Percentiles rank a stretch among this genome's conserved stretches.
phyloP scores from a whole-genome alignment of 2,797 vertebrate species.

The Lepus oiostolus region DNA sequence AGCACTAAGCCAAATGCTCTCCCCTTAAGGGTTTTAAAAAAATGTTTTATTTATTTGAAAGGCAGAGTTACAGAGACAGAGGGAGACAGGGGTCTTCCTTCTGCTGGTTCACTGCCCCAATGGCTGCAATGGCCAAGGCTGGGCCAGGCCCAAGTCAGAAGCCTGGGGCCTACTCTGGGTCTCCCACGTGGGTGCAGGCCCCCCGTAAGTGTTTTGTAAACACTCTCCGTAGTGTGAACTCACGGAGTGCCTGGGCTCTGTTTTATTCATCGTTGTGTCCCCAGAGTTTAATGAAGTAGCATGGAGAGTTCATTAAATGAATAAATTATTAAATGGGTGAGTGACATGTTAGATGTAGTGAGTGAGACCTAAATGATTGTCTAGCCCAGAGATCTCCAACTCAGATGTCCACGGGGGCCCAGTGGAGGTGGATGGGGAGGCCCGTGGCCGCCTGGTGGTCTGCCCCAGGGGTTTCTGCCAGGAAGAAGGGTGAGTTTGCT shows the following conservation, averaged over 20 bases:
- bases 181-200: too few species aligned
- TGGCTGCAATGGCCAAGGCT: too few species aligned
- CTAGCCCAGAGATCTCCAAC: constrained; percentile 15
- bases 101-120: too few species aligned
- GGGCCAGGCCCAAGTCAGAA: too few species aligned
- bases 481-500: neutral
- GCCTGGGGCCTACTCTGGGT: too few species aligned
- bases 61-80: too few species aligned
- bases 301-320: constrained; percentile 18
- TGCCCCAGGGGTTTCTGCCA: neutral
- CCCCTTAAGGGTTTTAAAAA: too few species aligned
- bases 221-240: neutral
- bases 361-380: neutral
- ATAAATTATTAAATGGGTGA: constrained; percentile 2
- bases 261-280: neutral
- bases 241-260: neutral
- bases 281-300: neutral
- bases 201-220: neutral
- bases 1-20: too few species aligned
- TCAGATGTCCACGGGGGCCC: neutral
- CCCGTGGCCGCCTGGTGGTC: neutral
- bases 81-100: too few species aligned
- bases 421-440: neutral
- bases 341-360: constrained; percentile 24
- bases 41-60: too few species aligned